A percentile compares a stretch with the other conserved stretches of the same genome.
phyloP scores from a whole-genome alignment of 2,797 vertebrate species.

The Aldrovandia affinis region DNA sequence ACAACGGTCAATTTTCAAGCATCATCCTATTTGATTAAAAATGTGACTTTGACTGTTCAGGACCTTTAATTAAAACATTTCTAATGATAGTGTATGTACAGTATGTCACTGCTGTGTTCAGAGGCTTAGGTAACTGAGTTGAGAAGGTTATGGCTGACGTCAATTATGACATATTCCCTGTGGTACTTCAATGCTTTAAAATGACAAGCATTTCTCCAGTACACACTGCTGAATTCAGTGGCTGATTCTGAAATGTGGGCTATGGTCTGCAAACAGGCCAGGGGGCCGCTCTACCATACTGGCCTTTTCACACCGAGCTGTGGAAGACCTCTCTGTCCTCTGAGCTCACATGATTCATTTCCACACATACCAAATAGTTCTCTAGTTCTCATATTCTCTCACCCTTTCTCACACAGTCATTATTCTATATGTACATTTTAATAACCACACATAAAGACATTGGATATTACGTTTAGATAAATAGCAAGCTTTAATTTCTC shows the following conservation, averaged over 20 bases:
- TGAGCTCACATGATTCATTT: background rate
- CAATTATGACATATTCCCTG: background rate
- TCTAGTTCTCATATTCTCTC: background rate
- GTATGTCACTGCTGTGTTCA: background rate
- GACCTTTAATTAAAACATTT: no score
- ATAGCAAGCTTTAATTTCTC: no score
- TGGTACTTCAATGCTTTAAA: background rate
- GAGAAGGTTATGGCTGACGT: background rate
- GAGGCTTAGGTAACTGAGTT: background rate
- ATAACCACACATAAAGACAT: no score
- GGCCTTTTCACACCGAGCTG: background rate
- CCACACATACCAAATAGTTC: background rate
- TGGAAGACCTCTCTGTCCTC: background rate
- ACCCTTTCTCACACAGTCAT: background rate
- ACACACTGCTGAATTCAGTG: background rate
- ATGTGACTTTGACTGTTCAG: no score
- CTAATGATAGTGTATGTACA: no score
- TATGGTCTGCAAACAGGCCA: background rate
- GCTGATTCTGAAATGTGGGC: background rate
- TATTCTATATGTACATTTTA: background rate
- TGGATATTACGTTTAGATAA: no score
- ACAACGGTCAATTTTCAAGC: no score
- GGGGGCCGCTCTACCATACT: background rate
- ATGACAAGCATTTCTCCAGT: background rate
- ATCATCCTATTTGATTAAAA: no score